These are phyloP conservation scores for Aegithalos caudatus DNA, from an alignment of 2,113 vertebrate species.

Conservation along the genomic window DNA sequence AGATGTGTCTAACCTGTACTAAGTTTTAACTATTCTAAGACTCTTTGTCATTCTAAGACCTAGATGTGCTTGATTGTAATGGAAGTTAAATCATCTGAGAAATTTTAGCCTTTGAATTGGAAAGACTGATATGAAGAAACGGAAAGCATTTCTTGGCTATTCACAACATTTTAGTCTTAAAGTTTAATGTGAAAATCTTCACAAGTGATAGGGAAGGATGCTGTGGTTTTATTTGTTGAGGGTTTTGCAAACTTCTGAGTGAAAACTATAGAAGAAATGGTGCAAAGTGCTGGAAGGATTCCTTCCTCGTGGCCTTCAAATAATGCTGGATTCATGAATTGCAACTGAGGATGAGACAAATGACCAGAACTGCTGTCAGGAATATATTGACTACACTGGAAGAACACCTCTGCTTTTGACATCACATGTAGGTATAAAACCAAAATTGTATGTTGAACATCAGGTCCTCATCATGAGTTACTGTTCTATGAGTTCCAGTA, in stretches of 20 bases:
- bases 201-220: background rate
- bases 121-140: background rate
- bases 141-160: background rate
- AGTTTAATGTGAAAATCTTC: background rate
- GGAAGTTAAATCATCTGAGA: background rate
- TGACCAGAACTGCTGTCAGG: background rate
- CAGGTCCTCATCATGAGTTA: background rate
- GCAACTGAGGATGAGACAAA: background rate
- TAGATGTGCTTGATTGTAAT: background rate
- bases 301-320: background rate
- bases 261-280: background rate
- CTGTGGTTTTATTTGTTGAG: background rate
- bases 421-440: background rate
- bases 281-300: background rate
- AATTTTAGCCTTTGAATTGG: too few species aligned
- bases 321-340: background rate
- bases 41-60: background rate
- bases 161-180: background rate
- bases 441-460: background rate
- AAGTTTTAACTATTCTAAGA: background rate
- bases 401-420: background rate
- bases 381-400: background rate
- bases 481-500: background rate
- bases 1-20: background rate
- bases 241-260: background rate